Conservation (phyloP, 2,797 vertebrate species). For the Gallinago nigripennis region DNA sequence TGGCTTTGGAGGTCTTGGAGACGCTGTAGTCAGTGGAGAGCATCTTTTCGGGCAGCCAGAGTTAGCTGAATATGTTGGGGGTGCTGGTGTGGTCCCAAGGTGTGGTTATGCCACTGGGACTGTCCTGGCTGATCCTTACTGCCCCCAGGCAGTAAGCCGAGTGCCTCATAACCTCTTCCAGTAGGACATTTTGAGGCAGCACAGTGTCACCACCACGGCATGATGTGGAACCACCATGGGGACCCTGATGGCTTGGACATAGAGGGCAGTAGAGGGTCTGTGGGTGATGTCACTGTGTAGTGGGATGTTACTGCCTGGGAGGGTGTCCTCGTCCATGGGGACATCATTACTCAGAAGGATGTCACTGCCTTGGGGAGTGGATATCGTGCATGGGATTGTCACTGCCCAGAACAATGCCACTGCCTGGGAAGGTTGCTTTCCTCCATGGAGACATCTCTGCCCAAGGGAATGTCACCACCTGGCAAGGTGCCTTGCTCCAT, state of each 20-base stretch:
- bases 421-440: rapidly evolving
- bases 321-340: neutral
- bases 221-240: neutral
- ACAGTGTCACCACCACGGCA: neutral
- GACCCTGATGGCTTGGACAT: no score
- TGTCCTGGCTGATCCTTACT: no score
- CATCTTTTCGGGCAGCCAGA: neutral
- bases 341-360: neutral
- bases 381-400: no score
- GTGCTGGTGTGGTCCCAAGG: neutral
- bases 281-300: neutral
- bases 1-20: neutral
- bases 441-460: neutral
- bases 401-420: no score
- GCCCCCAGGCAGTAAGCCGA: neutral
- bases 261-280: no score
- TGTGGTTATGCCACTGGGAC: neutral
- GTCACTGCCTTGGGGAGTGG: no score
- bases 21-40: neutral
- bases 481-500: neutral
- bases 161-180: rapidly evolving
- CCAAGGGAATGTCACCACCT: no score
- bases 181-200: neutral
- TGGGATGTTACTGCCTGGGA: no score
- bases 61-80: rapidly evolving